Percentiles rank a stretch among this genome's conserved stretches.
Evolutionary conservation across 2,797 vertebrate genomes (phyloP).

Genomic region (Salmo trutta): DNA sequence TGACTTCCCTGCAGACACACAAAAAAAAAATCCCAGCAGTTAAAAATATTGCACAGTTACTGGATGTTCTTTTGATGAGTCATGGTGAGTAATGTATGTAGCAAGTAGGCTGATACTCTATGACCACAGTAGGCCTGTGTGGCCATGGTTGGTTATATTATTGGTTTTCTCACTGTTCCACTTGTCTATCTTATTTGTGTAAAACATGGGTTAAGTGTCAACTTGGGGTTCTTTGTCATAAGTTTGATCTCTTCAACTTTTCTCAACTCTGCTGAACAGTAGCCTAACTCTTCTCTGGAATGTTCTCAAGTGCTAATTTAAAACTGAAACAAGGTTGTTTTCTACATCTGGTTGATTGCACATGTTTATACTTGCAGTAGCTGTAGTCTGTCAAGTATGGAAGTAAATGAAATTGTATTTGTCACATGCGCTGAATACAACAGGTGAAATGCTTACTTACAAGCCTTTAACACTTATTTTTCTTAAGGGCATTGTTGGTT

Average conservation of each 20-base stretch:
- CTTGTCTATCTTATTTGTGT: not conserved
- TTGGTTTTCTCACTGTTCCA: not conserved
- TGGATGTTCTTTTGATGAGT: conserved; percentile 37
- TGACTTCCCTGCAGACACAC: not conserved
- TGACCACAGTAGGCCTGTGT: not conserved
- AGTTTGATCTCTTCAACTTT: not conserved
- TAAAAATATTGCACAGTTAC: conserved; percentile 48
- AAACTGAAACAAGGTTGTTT: conserved; percentile 12
- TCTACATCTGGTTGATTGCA: not conserved
- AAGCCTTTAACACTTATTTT: too few relatives aligned
- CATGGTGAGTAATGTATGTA: conserved; percentile 25
- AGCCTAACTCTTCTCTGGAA: conserved; percentile 24
- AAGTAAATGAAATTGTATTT: too few relatives aligned
- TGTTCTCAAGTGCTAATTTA: conserved; percentile 9
- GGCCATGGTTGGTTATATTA: not conserved
- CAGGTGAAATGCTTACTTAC: too few relatives aligned
- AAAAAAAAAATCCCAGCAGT: not conserved
- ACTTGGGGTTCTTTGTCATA: not conserved
- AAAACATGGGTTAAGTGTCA: not conserved
- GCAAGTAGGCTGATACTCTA: conserved; percentile 30
- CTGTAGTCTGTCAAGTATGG: too few relatives aligned
- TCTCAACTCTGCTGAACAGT: not conserved
- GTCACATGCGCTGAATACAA: too few relatives aligned
- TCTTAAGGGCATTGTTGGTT: too few relatives aligned
- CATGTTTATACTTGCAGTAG: conserved; percentile 38